phyloP scores from a whole-genome alignment of 2,113 vertebrate genomes.

The Siniperca chuatsi region DNA sequence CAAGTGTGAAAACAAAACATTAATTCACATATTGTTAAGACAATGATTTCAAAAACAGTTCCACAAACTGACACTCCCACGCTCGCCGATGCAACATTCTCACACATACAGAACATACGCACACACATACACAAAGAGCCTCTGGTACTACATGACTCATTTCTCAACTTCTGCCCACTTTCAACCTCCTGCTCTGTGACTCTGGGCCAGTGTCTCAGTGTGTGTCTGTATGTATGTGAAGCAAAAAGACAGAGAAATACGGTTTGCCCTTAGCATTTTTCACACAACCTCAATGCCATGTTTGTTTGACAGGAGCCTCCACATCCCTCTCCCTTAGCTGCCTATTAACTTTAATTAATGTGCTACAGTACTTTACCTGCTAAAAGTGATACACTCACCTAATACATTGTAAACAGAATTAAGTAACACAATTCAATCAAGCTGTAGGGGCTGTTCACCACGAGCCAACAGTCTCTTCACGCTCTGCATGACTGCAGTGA shows the following conservation, averaged over 20 bases:
- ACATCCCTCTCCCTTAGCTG: constrained; percentile 46
- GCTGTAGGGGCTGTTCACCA: constrained; percentile 36
- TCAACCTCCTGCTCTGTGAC: constrained; percentile 59
- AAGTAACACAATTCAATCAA: constrained; percentile 45
- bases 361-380: constrained; percentile 56
- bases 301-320: constrained; percentile 51
- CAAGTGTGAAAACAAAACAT: constrained; percentile 9
- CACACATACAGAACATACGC: constrained; percentile 32
- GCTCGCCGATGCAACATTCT: not conserved
- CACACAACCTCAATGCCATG: constrained; percentile 29
- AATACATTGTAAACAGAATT: constrained; percentile 57
- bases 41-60: constrained; percentile 17
- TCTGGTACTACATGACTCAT: constrained; percentile 50
- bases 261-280: constrained; percentile 32
- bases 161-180: constrained; percentile 64
- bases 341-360: constrained; percentile 64
- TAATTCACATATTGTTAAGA: constrained; percentile 24
- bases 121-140: constrained; percentile 36
- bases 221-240: constrained; percentile 1
- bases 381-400: constrained; percentile 40
- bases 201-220: constrained; percentile 39
- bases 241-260: constrained; percentile 20
- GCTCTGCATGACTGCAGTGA: constrained; percentile 6
- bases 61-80: constrained; percentile 36
- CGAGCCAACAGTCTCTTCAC: not conserved